Conservation (phyloP, 2,888 invertebrate species). For the Osmoderma eremita region DNA sequence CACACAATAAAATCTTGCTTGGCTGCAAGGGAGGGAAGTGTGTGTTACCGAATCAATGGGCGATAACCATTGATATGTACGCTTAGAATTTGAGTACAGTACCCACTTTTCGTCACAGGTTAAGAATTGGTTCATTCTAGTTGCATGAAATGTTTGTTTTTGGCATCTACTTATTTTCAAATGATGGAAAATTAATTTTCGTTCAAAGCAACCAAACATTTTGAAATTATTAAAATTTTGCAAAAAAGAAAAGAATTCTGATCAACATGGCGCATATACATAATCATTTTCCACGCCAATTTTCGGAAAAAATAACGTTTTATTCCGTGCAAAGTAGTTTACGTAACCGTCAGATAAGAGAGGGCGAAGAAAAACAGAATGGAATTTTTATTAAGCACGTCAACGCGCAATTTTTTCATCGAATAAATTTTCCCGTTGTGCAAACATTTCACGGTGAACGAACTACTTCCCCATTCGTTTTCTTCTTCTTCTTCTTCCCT, state of each 20-base stretch:
- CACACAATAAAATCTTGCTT: no score
- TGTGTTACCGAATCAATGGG: no score
- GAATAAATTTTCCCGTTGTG: slow-evolving; percentile 36
- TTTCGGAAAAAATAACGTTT: slow-evolving; percentile 15
- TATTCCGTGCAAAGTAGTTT: slow-evolving; percentile 21
- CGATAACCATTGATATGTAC: no score
- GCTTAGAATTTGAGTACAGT: no score
- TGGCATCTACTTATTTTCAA: no score
- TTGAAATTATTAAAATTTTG: no score
- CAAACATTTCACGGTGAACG: slow-evolving; percentile 29
- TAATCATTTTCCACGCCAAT: slow-evolving; percentile 24
- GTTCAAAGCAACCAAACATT: no score
- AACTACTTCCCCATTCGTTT: slow-evolving; percentile 18
- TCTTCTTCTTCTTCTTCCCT: slow-evolving; percentile 2
- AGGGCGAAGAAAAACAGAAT: slow-evolving; percentile 19
- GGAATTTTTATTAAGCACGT: slow-evolving; percentile 36
- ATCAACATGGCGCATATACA: slow-evolving; percentile 15
- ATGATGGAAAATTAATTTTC: no score
- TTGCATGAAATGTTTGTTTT: no score
- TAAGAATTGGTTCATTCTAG: no score
- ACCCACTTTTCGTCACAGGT: no score
- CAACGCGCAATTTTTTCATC: slow-evolving; percentile 35
- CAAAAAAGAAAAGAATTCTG: not conserved
- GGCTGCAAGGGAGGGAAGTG: no score
- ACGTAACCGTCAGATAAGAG: slow-evolving; percentile 8